Base-by-base conservation (phyloP, 2,888 invertebrate genomes). In the Caenorhabditis virilis region DNA sequence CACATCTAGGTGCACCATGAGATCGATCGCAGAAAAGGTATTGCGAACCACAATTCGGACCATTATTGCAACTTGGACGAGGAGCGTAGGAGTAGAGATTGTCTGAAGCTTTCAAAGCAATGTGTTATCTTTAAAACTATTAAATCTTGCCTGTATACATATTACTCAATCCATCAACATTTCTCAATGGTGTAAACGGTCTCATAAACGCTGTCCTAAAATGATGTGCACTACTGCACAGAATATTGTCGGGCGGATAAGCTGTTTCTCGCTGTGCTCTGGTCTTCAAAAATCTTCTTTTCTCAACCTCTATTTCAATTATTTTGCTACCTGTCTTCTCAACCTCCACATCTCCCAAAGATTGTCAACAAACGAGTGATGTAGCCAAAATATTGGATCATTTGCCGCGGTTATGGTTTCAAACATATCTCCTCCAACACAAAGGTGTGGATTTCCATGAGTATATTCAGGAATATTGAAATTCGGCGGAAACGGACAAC, bases 321-420 rank as follows among this genome's bases (percentile, higher is more conserved):
- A n/a, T n/a, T n/a, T n/a, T n/a, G n/a, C n/a, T n/a, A 72, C 68
- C 63, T 79, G 77, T 33, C 43, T 54, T 15, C 61, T 41, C 15
- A 69, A 63, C 13, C 81, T 52, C 60, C 72, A 81, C 51, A 80
- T 57, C 51, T 85, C 84, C 83, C 84, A 85, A 6, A 84, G 55
- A 23, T 78, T 67, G 62, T 84, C 84, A 13, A 84, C 78, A 58
- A 82, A 84, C 13, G 78, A 71, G 59, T 84, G 84, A 51, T 82
- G 82, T 26, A 84, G 56, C 69, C 76, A 84, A 68, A 84, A 84
- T 22, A 82, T 67, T 0, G 84, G 84, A 64, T 84, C 84, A 47
- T 80, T 83, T 3, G 83, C 83, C 0, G 84, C 79, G 0, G 80
- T 75, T 2, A 74, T 66, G 0, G 82, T 78, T 23, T 82, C 78